Percentiles rank a stretch among this genome's conserved stretches.
Conservation (phyloP, 1,140 invertebrate genomes). For the Asbolus verrucosus region DNA sequence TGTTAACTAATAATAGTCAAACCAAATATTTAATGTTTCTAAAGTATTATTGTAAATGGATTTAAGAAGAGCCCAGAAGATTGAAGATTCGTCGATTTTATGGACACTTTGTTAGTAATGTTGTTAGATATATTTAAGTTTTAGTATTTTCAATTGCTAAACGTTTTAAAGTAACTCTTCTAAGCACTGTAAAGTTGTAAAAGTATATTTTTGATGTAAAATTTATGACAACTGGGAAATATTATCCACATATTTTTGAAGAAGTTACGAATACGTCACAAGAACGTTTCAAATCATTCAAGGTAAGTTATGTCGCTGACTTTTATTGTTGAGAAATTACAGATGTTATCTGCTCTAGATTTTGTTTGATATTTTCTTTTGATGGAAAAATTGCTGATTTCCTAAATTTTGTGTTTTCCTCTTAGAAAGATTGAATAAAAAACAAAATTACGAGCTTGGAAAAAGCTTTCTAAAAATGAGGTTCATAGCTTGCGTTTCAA, state of each 20-base stretch:
- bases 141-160: slow-evolving; percentile 12
- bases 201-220: slow-evolving; percentile 31
- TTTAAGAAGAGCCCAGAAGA: slow-evolving; percentile 18
- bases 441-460: too few species aligned
- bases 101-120: background rate
- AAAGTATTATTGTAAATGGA: slow-evolving; percentile 5
- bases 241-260: slow-evolving; percentile 12
- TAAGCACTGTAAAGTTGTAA: slow-evolving; percentile 15
- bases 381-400: too few species aligned
- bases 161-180: slow-evolving; percentile 24
- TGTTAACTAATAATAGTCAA: slow-evolving; percentile 23
- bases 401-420: too few species aligned
- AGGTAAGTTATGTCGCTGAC: slow-evolving; percentile 13
- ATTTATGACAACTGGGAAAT: slow-evolving; percentile 34
- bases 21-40: slow-evolving; percentile 20
- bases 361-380: too few species aligned
- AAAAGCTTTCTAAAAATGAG: too few species aligned
- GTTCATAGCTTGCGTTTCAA: too few species aligned
- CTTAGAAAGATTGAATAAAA: too few species aligned
- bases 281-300: slow-evolving; percentile 21
- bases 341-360: too few species aligned
- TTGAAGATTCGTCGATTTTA: slow-evolving; percentile 4
- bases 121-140: slow-evolving; percentile 11
- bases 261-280: slow-evolving; percentile 22
- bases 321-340: slow-evolving; percentile 9